Evolutionary conservation across 1,140 invertebrate species (phyloP), one percentile per base, ranked within the genome.

Genomic region (Cydia fagiglandana): DNA sequence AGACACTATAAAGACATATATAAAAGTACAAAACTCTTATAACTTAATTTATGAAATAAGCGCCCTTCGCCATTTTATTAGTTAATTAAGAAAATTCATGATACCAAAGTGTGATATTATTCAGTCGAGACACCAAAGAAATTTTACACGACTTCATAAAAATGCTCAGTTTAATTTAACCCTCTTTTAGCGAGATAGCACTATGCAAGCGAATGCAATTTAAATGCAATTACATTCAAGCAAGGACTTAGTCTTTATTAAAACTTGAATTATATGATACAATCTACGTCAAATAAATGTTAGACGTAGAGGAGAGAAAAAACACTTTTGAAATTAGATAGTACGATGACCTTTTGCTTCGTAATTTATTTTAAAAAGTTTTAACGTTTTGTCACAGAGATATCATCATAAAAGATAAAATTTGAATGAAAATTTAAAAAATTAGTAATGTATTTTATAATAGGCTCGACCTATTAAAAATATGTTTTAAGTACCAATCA

Each of bases 241-340:
- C 53, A 17, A 56, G 53, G 53, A 56, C 53, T 56, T 13, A 47
- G n/a, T 56, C 53, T 56, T 56, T 56, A 56, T 56, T 56, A 56
- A 56, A 56, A 56, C 53, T 56, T 17, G 13, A 47, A 47, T 47
- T 47, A 47, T 47, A 47, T 47, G 13, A 56, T 56, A 56, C 53
- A 56, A 17, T 56, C n/a, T 56, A 56, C 53, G 17, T 56, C 20
- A 56, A n/a, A 17, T 56, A 56, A 1, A 56, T 56, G 53, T 56
- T 56, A 17, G 6, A 56, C 53, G 53, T 53, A 17, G 5, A 0
- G n/a, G 50, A 15, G 45, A 15, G 2, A 47, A 47, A 47, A 56
- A 56, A 17, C 53, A 56, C 20, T n/a, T 56, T 6, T 56, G 53
- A 56, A 56, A 56, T 17, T 17, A 56, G n/a, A 47, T 47, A 56